phyloP scores from a whole-genome alignment of 2,113 vertebrate genomes.

The Calidris pugnax region DNA sequence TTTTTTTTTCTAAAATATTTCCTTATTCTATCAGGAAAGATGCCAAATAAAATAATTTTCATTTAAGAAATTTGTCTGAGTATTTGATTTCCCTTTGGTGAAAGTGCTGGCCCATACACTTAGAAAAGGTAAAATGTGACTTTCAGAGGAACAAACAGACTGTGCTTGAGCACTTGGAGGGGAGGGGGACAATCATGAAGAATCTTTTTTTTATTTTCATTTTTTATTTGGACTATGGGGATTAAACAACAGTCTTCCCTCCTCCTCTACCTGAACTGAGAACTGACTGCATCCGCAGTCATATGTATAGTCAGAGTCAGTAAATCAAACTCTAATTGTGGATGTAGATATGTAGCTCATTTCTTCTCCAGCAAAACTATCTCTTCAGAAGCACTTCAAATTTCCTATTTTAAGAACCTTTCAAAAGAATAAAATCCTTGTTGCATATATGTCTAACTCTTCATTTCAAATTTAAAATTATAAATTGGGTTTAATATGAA shows the following conservation, averaged over 20 bases:
- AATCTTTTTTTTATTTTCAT: neutral
- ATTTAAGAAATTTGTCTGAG: neutral
- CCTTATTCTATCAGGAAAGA: neutral
- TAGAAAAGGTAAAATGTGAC: neutral
- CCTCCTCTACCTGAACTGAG: neutral
- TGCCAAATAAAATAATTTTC: neutral
- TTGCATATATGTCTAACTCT: neutral
- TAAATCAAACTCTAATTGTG: neutral
- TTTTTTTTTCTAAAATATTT: neutral
- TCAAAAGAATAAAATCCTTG: neutral
- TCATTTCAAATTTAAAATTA: neutral
- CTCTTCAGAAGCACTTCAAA: neutral
- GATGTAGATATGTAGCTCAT: neutral
- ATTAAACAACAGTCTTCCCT: neutral
- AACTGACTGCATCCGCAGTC: neutral
- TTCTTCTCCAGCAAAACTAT: neutral
- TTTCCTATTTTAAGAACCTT: neutral
- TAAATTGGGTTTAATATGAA: neutral
- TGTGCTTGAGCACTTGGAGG: neutral
- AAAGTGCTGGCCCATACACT: neutral
- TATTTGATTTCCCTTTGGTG: neutral
- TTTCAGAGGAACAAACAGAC: neutral
- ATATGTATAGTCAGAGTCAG: neutral
- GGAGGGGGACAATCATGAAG: neutral
- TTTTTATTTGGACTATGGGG: neutral